Evolutionary conservation across 2,888 invertebrate genomes (phyloP).

Genomic region (Ophion obscuratus): DNA sequence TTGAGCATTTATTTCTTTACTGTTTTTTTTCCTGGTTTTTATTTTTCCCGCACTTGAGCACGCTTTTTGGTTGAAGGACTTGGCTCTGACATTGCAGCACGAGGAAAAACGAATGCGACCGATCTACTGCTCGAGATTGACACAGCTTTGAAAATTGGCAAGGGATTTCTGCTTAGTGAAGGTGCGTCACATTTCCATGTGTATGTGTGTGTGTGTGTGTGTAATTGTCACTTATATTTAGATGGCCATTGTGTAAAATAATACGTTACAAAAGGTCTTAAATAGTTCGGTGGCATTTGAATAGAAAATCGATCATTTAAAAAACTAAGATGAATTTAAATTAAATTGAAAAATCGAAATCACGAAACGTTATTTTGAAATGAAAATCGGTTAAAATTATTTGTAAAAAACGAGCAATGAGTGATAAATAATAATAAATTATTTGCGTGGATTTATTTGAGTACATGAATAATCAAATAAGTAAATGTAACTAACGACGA

Average conservation of each 20-base stretch:
- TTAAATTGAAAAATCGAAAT: no score
- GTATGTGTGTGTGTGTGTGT: conserved; percentile 16
- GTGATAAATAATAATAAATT: no score
- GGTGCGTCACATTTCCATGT: conserved; percentile 78
- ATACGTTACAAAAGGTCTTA: not conserved
- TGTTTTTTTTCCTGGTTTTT: conserved; percentile 43
- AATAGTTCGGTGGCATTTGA: not conserved
- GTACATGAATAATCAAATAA: no score
- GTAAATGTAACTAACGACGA: no score
- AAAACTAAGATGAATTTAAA: no score
- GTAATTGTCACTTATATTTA: not conserved
- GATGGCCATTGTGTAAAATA: not conserved
- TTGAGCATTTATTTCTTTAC: conserved; percentile 48
- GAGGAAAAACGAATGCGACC: conserved; percentile 73
- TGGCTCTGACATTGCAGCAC: conserved; percentile 73
- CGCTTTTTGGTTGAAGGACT: conserved; percentile 77
- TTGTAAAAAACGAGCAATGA: no score
- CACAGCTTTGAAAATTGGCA: conserved; percentile 86
- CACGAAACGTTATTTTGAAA: no score
- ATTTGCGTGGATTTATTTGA: no score
- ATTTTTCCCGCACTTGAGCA: conserved; percentile 69
- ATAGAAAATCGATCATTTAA: not conserved
- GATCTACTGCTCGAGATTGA: conserved; percentile 88
- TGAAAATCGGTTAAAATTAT: no score
- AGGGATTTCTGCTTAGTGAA: conserved; percentile 87